Conservation (phyloP, 2,888 invertebrate genomes). For the Cantharis flavilabris region DNA sequence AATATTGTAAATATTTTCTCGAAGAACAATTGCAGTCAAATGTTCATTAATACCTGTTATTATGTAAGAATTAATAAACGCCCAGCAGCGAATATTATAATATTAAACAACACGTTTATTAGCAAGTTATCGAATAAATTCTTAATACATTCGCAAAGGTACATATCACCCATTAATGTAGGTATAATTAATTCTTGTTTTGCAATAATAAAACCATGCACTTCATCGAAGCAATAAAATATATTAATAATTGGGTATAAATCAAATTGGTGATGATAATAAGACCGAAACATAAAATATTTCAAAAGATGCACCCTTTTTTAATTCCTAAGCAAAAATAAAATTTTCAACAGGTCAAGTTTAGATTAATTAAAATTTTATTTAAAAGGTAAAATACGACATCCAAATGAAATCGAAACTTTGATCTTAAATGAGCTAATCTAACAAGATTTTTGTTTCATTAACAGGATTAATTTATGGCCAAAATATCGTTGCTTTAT, state of each 20-base stretch:
- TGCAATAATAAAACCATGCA: not conserved
- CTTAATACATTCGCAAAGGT: not conserved
- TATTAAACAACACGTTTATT: conserved; percentile 23
- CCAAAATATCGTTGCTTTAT: not conserved
- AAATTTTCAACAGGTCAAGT: not conserved
- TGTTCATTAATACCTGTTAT: conserved; percentile 9
- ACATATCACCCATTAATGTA: not conserved
- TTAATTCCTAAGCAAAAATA: not conserved
- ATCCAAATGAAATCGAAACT: not conserved
- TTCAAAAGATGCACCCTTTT: not conserved
- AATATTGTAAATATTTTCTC: not conserved
- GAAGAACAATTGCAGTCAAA: not conserved
- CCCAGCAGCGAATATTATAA: conserved; percentile 24
- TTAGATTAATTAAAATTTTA: not conserved
- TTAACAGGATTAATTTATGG: not conserved
- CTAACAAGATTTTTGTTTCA: not conserved
- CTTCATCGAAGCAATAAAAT: not conserved
- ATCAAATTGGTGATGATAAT: not conserved
- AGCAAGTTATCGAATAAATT: conserved; percentile 23
- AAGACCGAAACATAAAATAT: not conserved
- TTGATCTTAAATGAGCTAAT: not conserved
- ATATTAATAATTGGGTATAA: not conserved
- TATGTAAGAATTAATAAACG: conserved; percentile 24
- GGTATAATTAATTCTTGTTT: not conserved
- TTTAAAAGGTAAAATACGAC: not conserved